Conservation (phyloP, 2,113 vertebrate species). For the Pholis gunnellus region DNA sequence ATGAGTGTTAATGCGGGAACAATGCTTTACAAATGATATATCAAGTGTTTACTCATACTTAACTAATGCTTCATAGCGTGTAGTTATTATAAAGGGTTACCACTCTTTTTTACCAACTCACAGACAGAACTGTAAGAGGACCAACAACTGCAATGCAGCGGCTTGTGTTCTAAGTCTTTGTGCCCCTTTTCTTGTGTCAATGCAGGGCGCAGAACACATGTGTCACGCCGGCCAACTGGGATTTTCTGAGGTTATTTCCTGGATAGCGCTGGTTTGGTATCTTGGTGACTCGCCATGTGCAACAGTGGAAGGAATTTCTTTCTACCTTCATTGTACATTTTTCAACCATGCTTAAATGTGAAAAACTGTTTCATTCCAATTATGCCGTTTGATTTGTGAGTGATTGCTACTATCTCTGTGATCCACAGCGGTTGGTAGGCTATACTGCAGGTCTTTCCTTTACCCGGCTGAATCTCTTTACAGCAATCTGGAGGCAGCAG, state of each 20-base stretch:
- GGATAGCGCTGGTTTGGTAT: slow-evolving; percentile 28
- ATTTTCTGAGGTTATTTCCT: slow-evolving; percentile 33
- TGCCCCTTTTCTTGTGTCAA: not conserved
- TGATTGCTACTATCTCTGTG: not conserved
- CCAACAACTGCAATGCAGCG: not conserved
- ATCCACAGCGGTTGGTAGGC: not conserved
- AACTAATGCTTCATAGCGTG: too few relatives aligned
- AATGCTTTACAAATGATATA: too few relatives aligned
- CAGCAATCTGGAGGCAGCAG: not conserved
- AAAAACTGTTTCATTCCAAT: not conserved
- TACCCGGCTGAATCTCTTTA: not conserved
- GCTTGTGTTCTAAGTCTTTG: slow-evolving; percentile 10
- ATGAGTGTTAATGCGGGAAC: too few relatives aligned
- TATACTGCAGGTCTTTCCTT: not conserved
- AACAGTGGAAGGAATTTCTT: slow-evolving; percentile 2
- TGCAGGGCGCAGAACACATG: not conserved
- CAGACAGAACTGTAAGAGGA: not conserved
- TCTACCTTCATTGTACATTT: not conserved
- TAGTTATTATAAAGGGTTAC: too few relatives aligned
- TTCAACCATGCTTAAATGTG: not conserved
- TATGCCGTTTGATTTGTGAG: not conserved
- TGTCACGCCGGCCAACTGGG: not conserved
- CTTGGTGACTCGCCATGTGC: slow-evolving; percentile 20
- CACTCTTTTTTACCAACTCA: not conserved
- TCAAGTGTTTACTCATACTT: too few relatives aligned